Evolutionary conservation across 1,140 invertebrate genomes (phyloP).

Genomic region (Drosophila bipectinata): DNA sequence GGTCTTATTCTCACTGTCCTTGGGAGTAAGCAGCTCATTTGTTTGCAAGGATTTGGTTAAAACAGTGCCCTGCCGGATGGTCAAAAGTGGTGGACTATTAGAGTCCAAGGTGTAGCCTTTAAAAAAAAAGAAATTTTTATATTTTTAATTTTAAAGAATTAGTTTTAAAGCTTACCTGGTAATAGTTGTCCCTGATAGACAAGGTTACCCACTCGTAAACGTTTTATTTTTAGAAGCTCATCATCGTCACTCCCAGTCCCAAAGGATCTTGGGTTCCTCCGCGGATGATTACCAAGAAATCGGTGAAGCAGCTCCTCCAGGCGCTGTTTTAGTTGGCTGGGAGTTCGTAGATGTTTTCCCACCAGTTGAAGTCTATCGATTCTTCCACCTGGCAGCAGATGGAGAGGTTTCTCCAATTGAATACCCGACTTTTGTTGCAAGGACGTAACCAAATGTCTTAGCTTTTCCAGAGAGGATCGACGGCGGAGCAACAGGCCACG

Average conservation of each 20-base stretch:
- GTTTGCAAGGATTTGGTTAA: constrained; percentile 33
- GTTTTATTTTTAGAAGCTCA: constrained; percentile 25
- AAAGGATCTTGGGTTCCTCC: constrained; percentile 45
- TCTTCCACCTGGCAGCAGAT: constrained; percentile 16
- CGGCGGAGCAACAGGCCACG: constrained; percentile 62
- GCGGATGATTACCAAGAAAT: constrained; percentile 1
- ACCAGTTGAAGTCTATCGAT: constrained; percentile 48
- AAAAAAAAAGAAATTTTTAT: neutral
- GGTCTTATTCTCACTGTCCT: neutral
- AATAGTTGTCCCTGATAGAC: constrained; percentile 61
- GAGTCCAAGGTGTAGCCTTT: constrained; percentile 51
- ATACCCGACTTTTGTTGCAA: neutral
- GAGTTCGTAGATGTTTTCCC: constrained; percentile 45
- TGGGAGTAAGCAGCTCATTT: constrained; percentile 35
- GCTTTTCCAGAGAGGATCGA: constrained; percentile 30
- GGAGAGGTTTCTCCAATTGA: constrained; percentile 25
- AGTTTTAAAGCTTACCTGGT: constrained; percentile 34
- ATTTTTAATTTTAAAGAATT: neutral
- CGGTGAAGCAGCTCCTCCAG: constrained; percentile 41
- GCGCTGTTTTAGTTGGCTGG: constrained; percentile 55
- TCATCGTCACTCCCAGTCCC: constrained; percentile 37
- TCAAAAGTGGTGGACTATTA: constrained; percentile 29
- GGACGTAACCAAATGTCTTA: constrained; percentile 1
- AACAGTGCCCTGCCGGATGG: constrained; percentile 21
- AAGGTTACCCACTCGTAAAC: constrained; percentile 63